A percentile compares a stretch with the other conserved stretches of the same genome.
phyloP scores from a whole-genome alignment of 2,888 invertebrate genomes.

The Drosophila testacea region DNA sequence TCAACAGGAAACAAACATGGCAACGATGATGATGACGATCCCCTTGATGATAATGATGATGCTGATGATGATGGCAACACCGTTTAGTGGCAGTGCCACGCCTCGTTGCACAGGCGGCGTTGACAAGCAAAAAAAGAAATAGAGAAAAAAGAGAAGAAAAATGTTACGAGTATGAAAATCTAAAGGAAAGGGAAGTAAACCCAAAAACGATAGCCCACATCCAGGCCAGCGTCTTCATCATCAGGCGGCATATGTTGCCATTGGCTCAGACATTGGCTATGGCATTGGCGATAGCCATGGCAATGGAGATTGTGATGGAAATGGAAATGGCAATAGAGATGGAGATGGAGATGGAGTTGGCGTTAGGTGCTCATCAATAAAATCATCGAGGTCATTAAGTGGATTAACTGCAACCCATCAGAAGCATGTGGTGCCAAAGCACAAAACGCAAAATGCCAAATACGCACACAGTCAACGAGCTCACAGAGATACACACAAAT shows the following conservation, averaged over 20 bases:
- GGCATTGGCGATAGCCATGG: background rate
- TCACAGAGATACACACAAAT: slow-evolving; percentile 19
- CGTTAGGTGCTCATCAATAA: slow-evolving; percentile 84
- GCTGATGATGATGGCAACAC: slow-evolving; percentile 47
- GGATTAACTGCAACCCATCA: slow-evolving; percentile 85
- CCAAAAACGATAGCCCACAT: slow-evolving; percentile 41
- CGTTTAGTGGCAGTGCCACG: slow-evolving; percentile 70
- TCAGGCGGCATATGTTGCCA: slow-evolving; percentile 78
- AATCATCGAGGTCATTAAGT: slow-evolving; percentile 85
- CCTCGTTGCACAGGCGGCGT: slow-evolving; percentile 64
- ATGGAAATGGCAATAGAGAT: slow-evolving; percentile 1
- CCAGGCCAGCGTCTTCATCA: slow-evolving; percentile 71
- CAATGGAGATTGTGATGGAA: background rate
- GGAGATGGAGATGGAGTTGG: slow-evolving; percentile 24
- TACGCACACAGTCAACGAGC: slow-evolving; percentile 55
- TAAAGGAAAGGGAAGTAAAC: slow-evolving; percentile 20
- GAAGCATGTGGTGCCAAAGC: slow-evolving; percentile 81
- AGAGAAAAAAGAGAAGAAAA: background rate
- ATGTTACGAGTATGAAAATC: background rate
- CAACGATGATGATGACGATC: slow-evolving; percentile 19
- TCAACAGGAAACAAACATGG: slow-evolving; percentile 79
- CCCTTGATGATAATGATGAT: slow-evolving; percentile 7
- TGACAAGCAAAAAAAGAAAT: slow-evolving; percentile 58
- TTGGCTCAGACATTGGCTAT: slow-evolving; percentile 16
- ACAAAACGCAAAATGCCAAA: slow-evolving; percentile 75